Percentiles rank a stretch among this genome's conserved stretches.
phyloP scores from a whole-genome alignment of 2,797 vertebrate genomes.

The Mus caroli region DNA sequence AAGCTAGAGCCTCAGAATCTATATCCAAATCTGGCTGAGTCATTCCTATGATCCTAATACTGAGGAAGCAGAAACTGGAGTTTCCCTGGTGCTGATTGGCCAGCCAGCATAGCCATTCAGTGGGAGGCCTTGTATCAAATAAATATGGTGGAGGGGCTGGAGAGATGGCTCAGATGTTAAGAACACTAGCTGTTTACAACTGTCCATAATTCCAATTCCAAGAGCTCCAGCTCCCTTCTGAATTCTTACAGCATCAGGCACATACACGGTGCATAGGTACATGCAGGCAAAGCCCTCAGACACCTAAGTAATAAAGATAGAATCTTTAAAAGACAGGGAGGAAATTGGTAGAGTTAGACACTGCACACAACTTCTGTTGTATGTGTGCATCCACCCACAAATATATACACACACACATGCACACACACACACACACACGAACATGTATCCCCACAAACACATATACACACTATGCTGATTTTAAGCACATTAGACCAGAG shows the following conservation, averaged over 20 bases:
- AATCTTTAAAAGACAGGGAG: not conserved
- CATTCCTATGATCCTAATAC: not conserved
- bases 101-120: not conserved
- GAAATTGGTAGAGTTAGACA: not conserved
- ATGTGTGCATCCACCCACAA: not conserved
- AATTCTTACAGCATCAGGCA: not conserved
- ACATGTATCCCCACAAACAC: no score
- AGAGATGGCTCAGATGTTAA: not conserved
- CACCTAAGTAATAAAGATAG: not conserved
- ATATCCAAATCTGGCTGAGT: not conserved
- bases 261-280: not conserved
- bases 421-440: no score
- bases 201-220: not conserved
- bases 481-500: slow-evolving; percentile 21
- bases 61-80: not conserved
- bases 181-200: not conserved
- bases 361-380: not conserved
- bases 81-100: not conserved
- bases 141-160: no score
- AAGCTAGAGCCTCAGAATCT: not conserved
- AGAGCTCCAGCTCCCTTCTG: not conserved
- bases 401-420: not conserved
- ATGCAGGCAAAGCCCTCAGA: not conserved
- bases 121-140: not conserved
- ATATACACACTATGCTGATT: not conserved